Percentiles rank a stretch among this genome's conserved stretches.
phyloP scores from a whole-genome alignment of 1,140 invertebrate species.

The Hylaeus anthracinus region DNA sequence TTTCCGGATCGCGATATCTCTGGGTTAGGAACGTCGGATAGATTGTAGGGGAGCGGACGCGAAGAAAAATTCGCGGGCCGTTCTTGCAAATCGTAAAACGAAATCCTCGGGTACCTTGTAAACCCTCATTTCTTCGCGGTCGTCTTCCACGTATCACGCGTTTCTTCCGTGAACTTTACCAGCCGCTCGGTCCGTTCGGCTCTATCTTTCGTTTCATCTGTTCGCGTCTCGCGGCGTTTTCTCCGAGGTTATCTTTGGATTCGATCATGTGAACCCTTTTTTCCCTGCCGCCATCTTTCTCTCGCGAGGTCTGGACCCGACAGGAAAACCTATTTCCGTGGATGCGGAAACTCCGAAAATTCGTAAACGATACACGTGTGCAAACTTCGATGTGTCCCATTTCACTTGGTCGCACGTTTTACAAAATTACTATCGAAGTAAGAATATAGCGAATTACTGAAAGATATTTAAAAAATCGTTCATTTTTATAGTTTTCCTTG shows the following conservation, averaged over 20 bases:
- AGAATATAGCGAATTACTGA: too few species aligned
- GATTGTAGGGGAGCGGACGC: conserved; percentile 32
- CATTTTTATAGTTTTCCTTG: too few species aligned
- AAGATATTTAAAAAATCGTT: too few species aligned
- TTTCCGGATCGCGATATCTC: neutral
- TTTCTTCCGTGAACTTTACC: conserved; percentile 73
- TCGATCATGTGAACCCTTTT: conserved; percentile 55
- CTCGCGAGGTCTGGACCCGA: neutral
- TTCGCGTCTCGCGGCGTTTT: conserved; percentile 42
- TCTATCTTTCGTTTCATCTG: conserved; percentile 53
- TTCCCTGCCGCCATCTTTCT: neutral
- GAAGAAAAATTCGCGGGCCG: conserved; percentile 57
- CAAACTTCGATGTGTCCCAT: too few species aligned
- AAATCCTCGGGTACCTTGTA: conserved; percentile 65
- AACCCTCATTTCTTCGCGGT: conserved; percentile 46
- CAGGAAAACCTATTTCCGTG: conserved; percentile 40
- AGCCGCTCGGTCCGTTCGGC: conserved; percentile 22
- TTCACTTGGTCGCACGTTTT: too few species aligned
- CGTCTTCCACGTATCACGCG: conserved; percentile 62
- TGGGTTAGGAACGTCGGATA: conserved; percentile 12
- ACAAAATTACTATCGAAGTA: too few species aligned
- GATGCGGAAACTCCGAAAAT: too few species aligned
- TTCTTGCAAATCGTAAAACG: conserved; percentile 73
- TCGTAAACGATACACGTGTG: too few species aligned
- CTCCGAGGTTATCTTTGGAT: conserved; percentile 54